These are phyloP conservation scores for Anoplopoma fimbria DNA, from an alignment of 2,113 vertebrate species.

Conservation along the genomic window DNA sequence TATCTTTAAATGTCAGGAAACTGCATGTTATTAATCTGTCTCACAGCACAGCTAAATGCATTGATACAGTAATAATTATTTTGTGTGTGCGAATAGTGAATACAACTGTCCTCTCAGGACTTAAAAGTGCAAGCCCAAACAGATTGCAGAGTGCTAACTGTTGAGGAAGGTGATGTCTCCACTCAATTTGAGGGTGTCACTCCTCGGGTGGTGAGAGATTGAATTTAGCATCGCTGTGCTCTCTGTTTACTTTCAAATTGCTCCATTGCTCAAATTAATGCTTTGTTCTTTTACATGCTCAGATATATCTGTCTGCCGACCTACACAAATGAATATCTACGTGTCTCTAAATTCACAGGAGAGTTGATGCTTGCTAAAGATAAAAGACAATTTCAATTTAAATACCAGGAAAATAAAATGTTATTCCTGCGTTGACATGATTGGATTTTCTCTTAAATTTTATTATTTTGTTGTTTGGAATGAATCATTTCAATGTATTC, in stretches of 20 bases:
- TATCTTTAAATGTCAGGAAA: conserved; percentile 17
- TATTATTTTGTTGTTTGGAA: background rate
- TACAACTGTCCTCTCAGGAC: conserved; percentile 21
- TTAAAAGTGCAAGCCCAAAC: conserved; percentile 41
- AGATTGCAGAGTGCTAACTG: conserved; percentile 44
- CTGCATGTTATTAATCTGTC: background rate
- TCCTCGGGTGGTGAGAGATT: conserved; percentile 13
- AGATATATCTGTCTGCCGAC: background rate
- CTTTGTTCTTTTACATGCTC: background rate
- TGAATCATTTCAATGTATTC: background rate
- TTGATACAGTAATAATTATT: conserved; percentile 13
- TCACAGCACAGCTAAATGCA: background rate
- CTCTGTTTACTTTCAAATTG: conserved; percentile 22
- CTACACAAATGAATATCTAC: conserved; percentile 6
- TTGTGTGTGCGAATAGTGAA: background rate
- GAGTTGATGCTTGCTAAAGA: background rate
- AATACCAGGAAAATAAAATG: background rate
- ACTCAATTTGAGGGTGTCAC: conserved; percentile 7
- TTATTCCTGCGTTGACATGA: background rate
- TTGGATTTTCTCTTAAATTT: background rate
- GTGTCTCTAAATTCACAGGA: background rate
- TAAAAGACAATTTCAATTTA: background rate
- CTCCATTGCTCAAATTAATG: background rate
- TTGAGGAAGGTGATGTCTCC: conserved; percentile 18
- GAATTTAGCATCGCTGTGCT: conserved; percentile 8